Percentiles rank a stretch among this genome's conserved stretches.
Conservation (phyloP, 2,888 invertebrate species). For the Dorcus hopei region DNA sequence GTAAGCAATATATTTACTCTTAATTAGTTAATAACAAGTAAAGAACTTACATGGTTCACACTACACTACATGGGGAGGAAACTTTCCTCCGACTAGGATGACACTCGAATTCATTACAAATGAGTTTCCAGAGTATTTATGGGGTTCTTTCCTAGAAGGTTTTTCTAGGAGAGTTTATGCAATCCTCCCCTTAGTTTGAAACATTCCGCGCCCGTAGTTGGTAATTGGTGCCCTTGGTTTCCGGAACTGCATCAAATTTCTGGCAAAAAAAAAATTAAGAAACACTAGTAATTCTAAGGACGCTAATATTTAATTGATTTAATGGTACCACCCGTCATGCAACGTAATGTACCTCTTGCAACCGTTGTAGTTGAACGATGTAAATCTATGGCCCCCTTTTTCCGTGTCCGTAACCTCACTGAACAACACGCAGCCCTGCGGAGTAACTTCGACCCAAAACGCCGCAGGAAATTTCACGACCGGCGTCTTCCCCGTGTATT, state of each 20-base stretch:
- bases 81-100: too few relatives aligned
- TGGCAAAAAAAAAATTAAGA: too few relatives aligned
- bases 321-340: too few relatives aligned
- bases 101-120: too few relatives aligned
- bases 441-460: conserved; percentile 30
- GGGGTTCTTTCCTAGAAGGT: too few relatives aligned
- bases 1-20: conserved; percentile 23
- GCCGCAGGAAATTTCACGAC: conserved; percentile 44
- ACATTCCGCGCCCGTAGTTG: not conserved
- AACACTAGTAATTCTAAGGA: not conserved
- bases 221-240: not conserved
- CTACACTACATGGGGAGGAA: too few relatives aligned
- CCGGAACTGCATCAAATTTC: too few relatives aligned
- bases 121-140: too few relatives aligned
- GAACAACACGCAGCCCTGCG: conserved; percentile 40
- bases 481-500: conserved; percentile 57
- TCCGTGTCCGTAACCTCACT: conserved; percentile 52
- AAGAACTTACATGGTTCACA: too few relatives aligned
- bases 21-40: not conserved
- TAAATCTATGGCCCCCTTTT: conserved; percentile 61
- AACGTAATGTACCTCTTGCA: not conserved
- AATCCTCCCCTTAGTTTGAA: too few relatives aligned
- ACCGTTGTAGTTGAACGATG: conserved; percentile 41
- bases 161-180: too few relatives aligned
- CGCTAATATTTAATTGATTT: not conserved